Conservation (phyloP, 1,140 invertebrate genomes). For the Listronotus bonariensis region DNA sequence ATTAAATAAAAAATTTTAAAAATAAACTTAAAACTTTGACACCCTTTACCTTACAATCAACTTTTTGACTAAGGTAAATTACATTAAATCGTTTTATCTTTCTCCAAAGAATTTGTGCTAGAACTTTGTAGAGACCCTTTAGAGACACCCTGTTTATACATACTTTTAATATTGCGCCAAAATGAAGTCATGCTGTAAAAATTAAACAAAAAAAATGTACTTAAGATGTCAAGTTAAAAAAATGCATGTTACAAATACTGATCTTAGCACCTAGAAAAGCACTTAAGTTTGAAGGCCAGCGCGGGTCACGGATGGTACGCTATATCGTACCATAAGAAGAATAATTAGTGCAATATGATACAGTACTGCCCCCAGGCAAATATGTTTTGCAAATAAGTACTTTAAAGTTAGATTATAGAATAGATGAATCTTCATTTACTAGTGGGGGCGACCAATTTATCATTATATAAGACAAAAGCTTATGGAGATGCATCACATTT, state of each 20-base stretch:
- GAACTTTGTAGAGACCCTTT: too few species aligned
- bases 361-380: slow-evolving; percentile 20
- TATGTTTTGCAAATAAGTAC: slow-evolving; percentile 29
- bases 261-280: background rate
- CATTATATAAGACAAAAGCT: slow-evolving; percentile 31
- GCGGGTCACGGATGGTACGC: slow-evolving; percentile 21
- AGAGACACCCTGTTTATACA: too few species aligned
- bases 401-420: slow-evolving; percentile 18
- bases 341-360: slow-evolving; percentile 33
- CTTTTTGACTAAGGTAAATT: too few species aligned
- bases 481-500: slow-evolving; percentile 21
- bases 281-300: slow-evolving; percentile 17
- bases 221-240: background rate
- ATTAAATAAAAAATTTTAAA: too few species aligned
- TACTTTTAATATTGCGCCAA: too few species aligned
- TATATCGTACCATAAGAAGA: slow-evolving; percentile 19
- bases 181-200: too few species aligned
- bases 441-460: slow-evolving; percentile 24
- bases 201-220: too few species aligned
- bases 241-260: background rate
- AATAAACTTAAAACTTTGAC: too few species aligned
- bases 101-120: too few species aligned
- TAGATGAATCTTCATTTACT: slow-evolving; percentile 28
- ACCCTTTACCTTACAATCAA: too few species aligned
- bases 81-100: too few species aligned